Conservation (phyloP, 2,113 vertebrate species). For the Antechinus stuartii region DNA sequence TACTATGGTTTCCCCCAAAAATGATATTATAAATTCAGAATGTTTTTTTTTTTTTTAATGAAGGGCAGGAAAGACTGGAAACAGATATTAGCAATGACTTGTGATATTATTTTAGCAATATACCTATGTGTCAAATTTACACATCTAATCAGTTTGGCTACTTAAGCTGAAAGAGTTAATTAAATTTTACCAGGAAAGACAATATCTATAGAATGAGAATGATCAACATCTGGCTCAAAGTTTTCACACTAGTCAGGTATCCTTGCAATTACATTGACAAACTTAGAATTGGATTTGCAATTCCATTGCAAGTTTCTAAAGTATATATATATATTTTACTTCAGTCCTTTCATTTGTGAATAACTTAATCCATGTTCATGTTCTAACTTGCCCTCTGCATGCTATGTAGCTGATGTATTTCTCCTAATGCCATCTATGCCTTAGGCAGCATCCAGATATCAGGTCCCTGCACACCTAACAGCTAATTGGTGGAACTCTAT, state of each 20-base stretch:
- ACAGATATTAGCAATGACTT: conserved; percentile 48
- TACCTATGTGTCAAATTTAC: conserved; percentile 35
- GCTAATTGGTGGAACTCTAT: conserved; percentile 76
- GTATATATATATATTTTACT: neutral
- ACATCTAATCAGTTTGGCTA: conserved; percentile 28
- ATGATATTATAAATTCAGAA: neutral
- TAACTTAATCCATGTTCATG: conserved; percentile 59
- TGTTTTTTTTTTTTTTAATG: neutral
- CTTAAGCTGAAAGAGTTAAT: conserved; percentile 50
- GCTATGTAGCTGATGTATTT: conserved; percentile 61
- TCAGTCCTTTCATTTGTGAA: conserved; percentile 45
- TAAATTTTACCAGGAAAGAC: conserved; percentile 56
- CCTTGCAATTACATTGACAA: conserved; percentile 46
- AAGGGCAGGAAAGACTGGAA: neutral
- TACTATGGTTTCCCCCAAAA: neutral
- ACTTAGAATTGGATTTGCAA: conserved; percentile 52
- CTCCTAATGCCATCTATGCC: conserved; percentile 58
- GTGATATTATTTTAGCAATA: conserved; percentile 23
- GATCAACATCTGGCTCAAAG: conserved; percentile 43
- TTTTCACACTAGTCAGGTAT: neutral
- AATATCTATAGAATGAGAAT: conserved; percentile 40
- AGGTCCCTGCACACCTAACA: conserved; percentile 67
- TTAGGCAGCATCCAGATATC: conserved; percentile 70
- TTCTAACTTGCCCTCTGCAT: conserved; percentile 47
- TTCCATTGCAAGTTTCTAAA: conserved; percentile 49